These are phyloP conservation scores for Gymnothorax javanicus DNA, from an alignment of 2,797 vertebrate genomes.

Conservation along the genomic window DNA sequence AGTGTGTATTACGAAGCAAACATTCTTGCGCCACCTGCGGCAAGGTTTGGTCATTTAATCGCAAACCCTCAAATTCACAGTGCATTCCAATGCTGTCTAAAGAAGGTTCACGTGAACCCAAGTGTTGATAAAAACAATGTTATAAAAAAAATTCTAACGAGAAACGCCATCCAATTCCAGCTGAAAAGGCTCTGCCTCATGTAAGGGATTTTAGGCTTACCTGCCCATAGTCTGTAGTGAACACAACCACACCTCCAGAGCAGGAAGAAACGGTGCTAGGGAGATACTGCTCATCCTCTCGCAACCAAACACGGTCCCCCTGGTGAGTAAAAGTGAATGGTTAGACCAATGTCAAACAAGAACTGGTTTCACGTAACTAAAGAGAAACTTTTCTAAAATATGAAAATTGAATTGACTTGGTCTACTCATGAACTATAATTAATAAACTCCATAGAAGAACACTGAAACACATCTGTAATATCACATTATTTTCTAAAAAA, in stretches of 20 bases:
- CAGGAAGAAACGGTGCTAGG: slow-evolving; percentile 91
- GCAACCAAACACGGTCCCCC: slow-evolving; percentile 92
- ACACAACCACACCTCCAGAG: slow-evolving; percentile 85
- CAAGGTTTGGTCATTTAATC: too few species aligned
- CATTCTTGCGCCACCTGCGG: too few species aligned
- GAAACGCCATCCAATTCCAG: not conserved
- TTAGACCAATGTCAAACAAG: not conserved
- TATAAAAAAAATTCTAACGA: not conserved
- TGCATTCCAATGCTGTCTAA: not conserved
- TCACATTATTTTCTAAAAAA: not conserved
- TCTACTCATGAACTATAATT: not conserved
- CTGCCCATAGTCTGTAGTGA: slow-evolving; percentile 91
- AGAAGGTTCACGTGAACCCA: too few species aligned
- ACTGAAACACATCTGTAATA: not conserved
- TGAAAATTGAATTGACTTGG: not conserved
- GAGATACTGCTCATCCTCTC: slow-evolving; percentile 88
- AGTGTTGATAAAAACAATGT: too few species aligned
- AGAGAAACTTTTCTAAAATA: not conserved
- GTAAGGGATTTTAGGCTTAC: slow-evolving; percentile 63
- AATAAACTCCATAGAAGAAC: not conserved
- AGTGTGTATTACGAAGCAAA: too few species aligned
- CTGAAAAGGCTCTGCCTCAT: not conserved
- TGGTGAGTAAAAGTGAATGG: slow-evolving; percentile 56
- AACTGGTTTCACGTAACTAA: not conserved
- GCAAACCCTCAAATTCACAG: not conserved